Conservation (phyloP, 37 sponge, comb jelly and placozoan genomes). For the Agelas oroides region DNA sequence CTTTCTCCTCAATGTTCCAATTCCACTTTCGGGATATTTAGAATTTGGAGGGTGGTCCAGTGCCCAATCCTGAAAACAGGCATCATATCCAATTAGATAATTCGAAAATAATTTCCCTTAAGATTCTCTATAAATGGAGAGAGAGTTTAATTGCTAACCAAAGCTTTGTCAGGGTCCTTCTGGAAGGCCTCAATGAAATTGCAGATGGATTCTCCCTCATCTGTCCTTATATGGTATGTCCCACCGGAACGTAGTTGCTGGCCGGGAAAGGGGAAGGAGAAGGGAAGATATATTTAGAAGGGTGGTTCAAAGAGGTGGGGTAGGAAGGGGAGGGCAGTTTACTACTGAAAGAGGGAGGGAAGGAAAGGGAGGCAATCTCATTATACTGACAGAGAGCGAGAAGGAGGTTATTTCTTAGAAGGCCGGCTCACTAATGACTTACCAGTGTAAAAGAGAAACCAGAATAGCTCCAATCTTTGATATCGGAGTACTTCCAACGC, state of each 20-base stretch:
- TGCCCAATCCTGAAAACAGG: conserved; percentile 25
- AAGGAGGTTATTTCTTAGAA: no score
- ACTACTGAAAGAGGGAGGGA: no score
- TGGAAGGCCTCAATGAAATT: conserved; percentile 59
- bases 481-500: conserved; percentile 51
- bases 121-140: no score
- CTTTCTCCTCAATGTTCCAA: conserved; percentile 44
- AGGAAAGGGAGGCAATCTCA: no score
- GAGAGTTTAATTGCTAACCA: conserved; percentile 29
- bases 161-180: conserved; percentile 66
- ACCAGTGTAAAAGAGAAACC: conserved; percentile 70
- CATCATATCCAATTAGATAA: neutral
- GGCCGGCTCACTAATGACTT: no score
- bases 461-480: conserved; percentile 60
- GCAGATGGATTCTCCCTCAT: conserved; percentile 61
- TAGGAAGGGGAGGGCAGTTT: no score
- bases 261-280: neutral
- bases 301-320: no score
- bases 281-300: no score
- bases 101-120: neutral
- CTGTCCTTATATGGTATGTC: conserved; percentile 45
- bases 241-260: conserved; percentile 24
- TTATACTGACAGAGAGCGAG: no score
- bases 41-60: conserved; percentile 41
- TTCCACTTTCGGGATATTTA: conserved; percentile 38